These are phyloP conservation scores for Lathronympha strigana DNA, from an alignment of 2,888 invertebrate genomes.

Conservation along the genomic window DNA sequence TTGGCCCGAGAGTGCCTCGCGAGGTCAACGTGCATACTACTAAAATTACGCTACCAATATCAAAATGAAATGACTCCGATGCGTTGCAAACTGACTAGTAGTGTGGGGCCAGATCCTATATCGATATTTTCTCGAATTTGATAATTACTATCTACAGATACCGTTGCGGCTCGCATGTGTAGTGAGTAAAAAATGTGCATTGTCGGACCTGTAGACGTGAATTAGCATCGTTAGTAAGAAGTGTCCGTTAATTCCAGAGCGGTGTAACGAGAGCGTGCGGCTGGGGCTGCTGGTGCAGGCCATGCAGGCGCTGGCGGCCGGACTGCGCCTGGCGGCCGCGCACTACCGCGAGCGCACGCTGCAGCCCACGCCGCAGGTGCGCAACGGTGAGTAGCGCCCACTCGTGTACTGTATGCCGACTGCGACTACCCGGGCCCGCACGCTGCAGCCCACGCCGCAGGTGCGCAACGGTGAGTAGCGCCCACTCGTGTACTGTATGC, in stretches of 20 bases:
- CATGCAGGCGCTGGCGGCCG: constrained; percentile 97
- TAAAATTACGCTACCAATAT: too few relatives aligned
- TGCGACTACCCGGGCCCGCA: background rate
- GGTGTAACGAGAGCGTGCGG: constrained; percentile 82
- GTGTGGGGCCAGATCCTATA: too few relatives aligned
- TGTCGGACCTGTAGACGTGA: background rate
- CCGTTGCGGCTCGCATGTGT: too few relatives aligned
- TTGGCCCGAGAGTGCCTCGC: too few relatives aligned
- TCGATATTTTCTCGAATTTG: too few relatives aligned
- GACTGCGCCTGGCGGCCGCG: constrained; percentile 94
- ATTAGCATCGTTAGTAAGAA: background rate
- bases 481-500: too few relatives aligned
- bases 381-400: constrained; percentile 87
- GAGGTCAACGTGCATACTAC: too few relatives aligned
- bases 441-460: background rate
- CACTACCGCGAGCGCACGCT: constrained; percentile 93
- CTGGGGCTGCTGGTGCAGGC: constrained; percentile 95
- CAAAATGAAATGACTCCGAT: too few relatives aligned
- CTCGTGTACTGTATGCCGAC: background rate
- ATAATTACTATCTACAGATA: too few relatives aligned
- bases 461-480: too few relatives aligned
- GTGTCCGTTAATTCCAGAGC: constrained; percentile 55
- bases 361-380: constrained; percentile 95
- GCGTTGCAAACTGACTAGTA: too few relatives aligned
- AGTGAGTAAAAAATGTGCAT: too few relatives aligned